Base-by-base conservation (phyloP, 2,797 vertebrate species). In the Pipistrellus nathusii region DNA sequence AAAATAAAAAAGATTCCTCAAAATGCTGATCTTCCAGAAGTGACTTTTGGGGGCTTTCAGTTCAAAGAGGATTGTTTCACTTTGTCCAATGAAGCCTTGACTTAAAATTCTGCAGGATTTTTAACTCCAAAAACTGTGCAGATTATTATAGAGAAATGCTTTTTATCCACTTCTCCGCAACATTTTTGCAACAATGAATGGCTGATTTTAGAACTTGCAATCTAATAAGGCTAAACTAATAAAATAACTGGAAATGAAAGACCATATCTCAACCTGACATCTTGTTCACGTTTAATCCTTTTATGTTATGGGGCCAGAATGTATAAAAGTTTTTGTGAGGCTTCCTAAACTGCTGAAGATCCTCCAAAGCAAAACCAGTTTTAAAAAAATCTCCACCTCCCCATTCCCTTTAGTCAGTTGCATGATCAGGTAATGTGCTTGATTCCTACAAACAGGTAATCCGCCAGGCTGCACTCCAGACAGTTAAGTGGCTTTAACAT, bases 401-500 rank as follows among this genome's bases (percentile, higher is more conserved):
- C 2, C 6, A 25, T 53, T 1, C 0, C 46, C 0, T 8, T 8
- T 10, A n/a, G 88, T 97, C 97, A 97, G 44, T 44, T 11, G 44
- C 94, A 84, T 97, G 96, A 97, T 76, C 96, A 96, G 93, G 96
- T 95, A 97, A 98, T 97, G 96, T 95, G 96, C 96, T 98, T 1
- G 89, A 96, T 96, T 98, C 98, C 93, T 95, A 97, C 96, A 97
- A 94, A 86, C 97, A 98, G 97, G 97, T 98, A 98, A 98, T 98
- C 97, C 95, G 81, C 85, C 80, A 91, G 86, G 88, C 96, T 48
- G 25, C 90, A 83, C 96, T 98, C 97, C 92, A 97, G 96, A 93
- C 84, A 6, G 97, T 95, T 98, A 98, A 98, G 98, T 98, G 98
- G 96, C 97, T 98, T 97, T 98, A 98, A 98, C 86, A 0, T 98